Percentiles rank a stretch among this genome's conserved stretches.
Evolutionary conservation across 1,140 invertebrate genomes (phyloP).

Genomic region (Aricia agestis): DNA sequence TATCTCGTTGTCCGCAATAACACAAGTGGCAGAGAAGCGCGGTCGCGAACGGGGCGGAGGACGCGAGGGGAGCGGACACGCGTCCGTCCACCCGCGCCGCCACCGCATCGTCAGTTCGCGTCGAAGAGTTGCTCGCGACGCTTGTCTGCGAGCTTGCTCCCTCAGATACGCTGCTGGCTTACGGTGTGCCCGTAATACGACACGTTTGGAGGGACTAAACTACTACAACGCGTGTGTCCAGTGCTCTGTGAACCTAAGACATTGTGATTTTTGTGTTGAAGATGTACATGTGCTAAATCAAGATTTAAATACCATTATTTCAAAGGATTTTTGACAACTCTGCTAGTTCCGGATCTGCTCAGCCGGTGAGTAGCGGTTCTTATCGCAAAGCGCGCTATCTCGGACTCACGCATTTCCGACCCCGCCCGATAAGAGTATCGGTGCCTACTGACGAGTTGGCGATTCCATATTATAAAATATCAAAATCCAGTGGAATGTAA

Average conservation of each 20-base stretch:
- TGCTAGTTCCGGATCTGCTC: conserved; percentile 72
- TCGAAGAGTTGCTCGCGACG: conserved; percentile 64
- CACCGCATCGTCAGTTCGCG: conserved; percentile 72
- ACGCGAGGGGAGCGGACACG: conserved; percentile 38
- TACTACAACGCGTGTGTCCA: conserved; percentile 64
- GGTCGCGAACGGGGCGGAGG: conserved; percentile 33
- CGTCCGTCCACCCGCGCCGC: conserved; percentile 68
- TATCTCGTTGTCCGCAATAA: conserved; percentile 60
- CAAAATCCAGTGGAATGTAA: conserved; percentile 19
- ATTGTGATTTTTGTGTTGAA: conserved; percentile 64
- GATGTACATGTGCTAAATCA: conserved; percentile 65
- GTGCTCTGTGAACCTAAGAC: conserved; percentile 68
- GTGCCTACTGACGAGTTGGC: conserved; percentile 32
- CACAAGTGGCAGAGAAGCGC: conserved; percentile 46
- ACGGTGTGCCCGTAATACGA: conserved; percentile 74
- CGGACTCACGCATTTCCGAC: conserved; percentile 72
- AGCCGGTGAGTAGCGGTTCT: conserved; percentile 72
- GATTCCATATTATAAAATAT: conserved; percentile 20
- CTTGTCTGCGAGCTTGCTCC: conserved; percentile 65
- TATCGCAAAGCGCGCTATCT: conserved; percentile 70
- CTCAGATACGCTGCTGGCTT: conserved; percentile 75
- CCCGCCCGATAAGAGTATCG: conserved; percentile 64
- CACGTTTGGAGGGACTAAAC: conserved; percentile 72
- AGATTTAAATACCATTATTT: conserved; percentile 38
- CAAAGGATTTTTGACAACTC: conserved; percentile 64